Evolutionary conservation across 30 jellyfish, hydroid and myxozoan genomes (phyloP), one percentile per base, ranked within the genome.

Genomic region (Morbakka virulenta): DNA sequence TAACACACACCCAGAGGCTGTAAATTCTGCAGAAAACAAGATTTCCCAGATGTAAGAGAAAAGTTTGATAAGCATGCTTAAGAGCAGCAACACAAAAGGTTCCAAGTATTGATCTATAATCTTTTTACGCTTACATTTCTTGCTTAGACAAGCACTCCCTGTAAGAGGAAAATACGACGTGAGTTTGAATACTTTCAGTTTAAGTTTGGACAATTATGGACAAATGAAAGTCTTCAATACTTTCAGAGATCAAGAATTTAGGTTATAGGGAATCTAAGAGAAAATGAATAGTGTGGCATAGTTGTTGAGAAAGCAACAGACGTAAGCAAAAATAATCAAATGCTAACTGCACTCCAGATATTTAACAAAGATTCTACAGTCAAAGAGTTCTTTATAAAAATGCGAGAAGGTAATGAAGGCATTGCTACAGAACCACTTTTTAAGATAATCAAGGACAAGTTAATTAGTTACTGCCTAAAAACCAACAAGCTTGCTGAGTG

Each of bases 371-470:
- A n/a, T n/a, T n/a, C n/a, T n/a, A n/a, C n/a, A n/a, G n/a, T n/a
- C n/a, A n/a, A n/a, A n/a, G n/a, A n/a, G n/a, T 66, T n/a, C 67
- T 66, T 66, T 66, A 66, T 66, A 20, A 62, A 62, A 28, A 66
- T 66, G 9, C 69, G 62, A 4, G 62, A 66, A 66, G 32, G 78
- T 11, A 32, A n/a, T 28, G 78, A 66, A 62, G 78, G 63, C n/a
- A 28, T 66, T 66, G 78, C 78, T 66, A 62, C 78, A 66, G 78
- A 66, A 36, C 78, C 78, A 66, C 29, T 28, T 66, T 66, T 30
- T 20, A 66, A 30, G 25, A 32, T 66, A 31, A 32, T 66, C 20
- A 66, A 66, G 78, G 78, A 66, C 27, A 14, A 22, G 78, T 32
- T 66, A 62, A 66, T 66, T 2, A 27, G 78, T 31, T 66, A 62